These are phyloP conservation scores for Rhinoderma darwinii DNA, from an alignment of 2,113 vertebrate genomes.

Conservation along the genomic window DNA sequence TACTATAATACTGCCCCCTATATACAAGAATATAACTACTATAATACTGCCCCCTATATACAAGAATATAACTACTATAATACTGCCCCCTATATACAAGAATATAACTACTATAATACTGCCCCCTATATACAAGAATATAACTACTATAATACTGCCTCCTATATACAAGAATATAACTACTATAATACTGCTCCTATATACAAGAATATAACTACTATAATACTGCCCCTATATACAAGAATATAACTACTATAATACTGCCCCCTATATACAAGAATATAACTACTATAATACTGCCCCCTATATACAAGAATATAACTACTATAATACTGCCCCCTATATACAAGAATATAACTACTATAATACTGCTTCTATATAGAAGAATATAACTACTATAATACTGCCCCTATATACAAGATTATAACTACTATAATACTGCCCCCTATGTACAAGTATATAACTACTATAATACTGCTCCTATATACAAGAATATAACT, in stretches of 20 bases:
- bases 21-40: too few relatives aligned
- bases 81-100: not conserved
- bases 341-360: too few relatives aligned
- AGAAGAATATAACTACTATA: too few relatives aligned
- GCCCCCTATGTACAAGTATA: not conserved
- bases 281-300: not conserved
- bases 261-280: not conserved
- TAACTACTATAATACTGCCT: not conserved
- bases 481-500: too few relatives aligned
- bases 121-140: not conserved
- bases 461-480: not conserved
- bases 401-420: not conserved
- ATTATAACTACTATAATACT: slow-evolving; percentile 3
- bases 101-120: too few relatives aligned
- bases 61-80: not conserved
- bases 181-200: not conserved
- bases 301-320: not conserved
- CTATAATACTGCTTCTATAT: too few relatives aligned
- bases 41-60: not conserved
- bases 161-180: not conserved
- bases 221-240: too few relatives aligned
- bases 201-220: not conserved
- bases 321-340: not conserved
- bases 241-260: too few relatives aligned
- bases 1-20: not conserved